Evolutionary conservation across 2,113 vertebrate genomes (phyloP), one percentile per base, ranked within the genome.

Genomic region (Ancistrus triradiatus): DNA sequence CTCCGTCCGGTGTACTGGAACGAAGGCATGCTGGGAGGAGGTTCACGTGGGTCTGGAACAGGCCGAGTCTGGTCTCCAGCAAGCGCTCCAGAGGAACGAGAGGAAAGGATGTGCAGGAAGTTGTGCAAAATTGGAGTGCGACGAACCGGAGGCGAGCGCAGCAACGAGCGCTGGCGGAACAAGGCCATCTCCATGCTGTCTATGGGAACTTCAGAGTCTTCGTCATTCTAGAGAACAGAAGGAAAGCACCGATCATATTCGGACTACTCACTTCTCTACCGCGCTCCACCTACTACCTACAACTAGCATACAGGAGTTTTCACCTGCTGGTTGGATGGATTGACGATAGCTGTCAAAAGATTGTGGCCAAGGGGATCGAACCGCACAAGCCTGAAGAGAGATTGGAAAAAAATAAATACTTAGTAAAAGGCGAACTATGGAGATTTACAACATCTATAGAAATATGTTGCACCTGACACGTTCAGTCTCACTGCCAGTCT

Each of bases 301-400:
- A n/a, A n/a, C n/a, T n/a, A n/a, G n/a, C n/a, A n/a, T n/a, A n/a
- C n/a, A 38, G 38, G 2, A 1, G 11, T 7, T 21, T 77, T 89
- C 78, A 98, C 96, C 93, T 97, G 95, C 74, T 98, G 95, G 82
- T 95, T 99, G 76, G 96, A 97, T 55, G 93, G 95, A 70, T 98
- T 98, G 77, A 99, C 95, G 19, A 95, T 98, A 4, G 96, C 96
- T 28, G 96, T 99, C 78, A 99, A 89, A 73, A 99, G 91, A 84
- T 95, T 97, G 85, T 99, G 96, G 72, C 96, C 96, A 63, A 99
- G 88, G 11, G 96, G 95, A 78, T 99, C 96, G 79, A 99, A 99
- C 76, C 96, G 85, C 80, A 99, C 96, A 82, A 99, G 77, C 81
- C 96, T 99, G 79, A 56, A 59, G 70, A 81, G 59, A 78, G 68